These are phyloP conservation scores for Bergia puertoricense DNA, from an alignment of 92 coral and sea anemone genomes.

Conservation along the genomic window DNA sequence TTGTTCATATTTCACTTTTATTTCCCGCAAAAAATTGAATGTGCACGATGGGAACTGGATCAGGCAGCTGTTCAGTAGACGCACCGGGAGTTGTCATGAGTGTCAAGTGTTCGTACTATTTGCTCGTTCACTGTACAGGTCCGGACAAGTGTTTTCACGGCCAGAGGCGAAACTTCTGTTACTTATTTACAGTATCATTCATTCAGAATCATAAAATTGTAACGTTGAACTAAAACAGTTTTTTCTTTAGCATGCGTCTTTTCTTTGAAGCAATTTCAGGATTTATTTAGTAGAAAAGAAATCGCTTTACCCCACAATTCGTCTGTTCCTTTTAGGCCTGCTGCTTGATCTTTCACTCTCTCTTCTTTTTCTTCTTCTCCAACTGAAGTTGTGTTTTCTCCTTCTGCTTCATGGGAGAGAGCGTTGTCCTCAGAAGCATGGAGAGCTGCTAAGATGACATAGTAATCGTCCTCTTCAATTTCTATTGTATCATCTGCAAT, in stretches of 20 bases:
- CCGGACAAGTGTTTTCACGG: too few relatives aligned
- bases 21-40: neutral
- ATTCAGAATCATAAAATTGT: neutral
- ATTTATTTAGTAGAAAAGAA: neutral
- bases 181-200: neutral
- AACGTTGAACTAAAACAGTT: neutral
- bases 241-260: too few relatives aligned
- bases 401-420: constrained; percentile 33
- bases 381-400: neutral
- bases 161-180: too few relatives aligned
- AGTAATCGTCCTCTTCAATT: constrained; percentile 26
- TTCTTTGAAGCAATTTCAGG: neutral
- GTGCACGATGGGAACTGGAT: too few relatives aligned
- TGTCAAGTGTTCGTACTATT: too few relatives aligned
- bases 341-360: constrained; percentile 29
- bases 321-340: constrained; percentile 33
- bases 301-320: neutral
- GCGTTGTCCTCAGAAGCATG: constrained; percentile 20
- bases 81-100: too few relatives aligned
- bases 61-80: too few relatives aligned
- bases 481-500: constrained; percentile 30
- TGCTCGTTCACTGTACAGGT: too few relatives aligned
- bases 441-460: constrained; percentile 7
- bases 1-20: neutral
- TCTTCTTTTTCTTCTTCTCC: neutral